Percentiles rank a stretch among this genome's conserved stretches.
Conservation (phyloP, 2,113 vertebrate species). For the Anhinga rufa region DNA sequence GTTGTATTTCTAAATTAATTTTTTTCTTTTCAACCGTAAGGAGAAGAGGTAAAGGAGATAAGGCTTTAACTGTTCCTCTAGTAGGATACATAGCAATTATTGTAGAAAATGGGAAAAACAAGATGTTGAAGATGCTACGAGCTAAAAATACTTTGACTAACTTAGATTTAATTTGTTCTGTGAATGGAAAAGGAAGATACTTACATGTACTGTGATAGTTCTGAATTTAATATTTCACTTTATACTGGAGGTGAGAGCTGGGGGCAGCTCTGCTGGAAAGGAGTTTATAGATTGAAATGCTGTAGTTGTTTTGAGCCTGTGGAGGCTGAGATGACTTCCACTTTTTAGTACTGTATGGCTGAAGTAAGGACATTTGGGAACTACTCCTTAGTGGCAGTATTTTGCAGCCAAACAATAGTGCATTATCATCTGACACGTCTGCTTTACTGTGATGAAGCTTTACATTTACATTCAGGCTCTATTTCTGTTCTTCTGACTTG, state of each 20-base stretch:
- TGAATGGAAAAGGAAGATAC: not conserved
- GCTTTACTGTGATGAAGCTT: not conserved
- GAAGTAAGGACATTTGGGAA: not conserved
- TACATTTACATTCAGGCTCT: not conserved
- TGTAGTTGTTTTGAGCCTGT: not conserved
- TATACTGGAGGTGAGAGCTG: not conserved
- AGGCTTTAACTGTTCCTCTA: not conserved
- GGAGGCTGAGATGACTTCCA: not conserved
- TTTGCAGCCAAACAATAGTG: not conserved
- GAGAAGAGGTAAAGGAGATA: not conserved
- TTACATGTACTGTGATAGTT: not conserved
- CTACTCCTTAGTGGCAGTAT: not conserved
- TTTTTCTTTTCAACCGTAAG: not conserved
- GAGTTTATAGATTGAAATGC: not conserved
- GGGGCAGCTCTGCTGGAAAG: not conserved
- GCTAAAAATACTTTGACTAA: not conserved
- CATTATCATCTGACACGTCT: not conserved
- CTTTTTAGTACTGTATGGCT: not conserved
- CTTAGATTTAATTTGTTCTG: constrained; percentile 9
- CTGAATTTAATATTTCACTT: not conserved
- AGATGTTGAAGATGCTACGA: not conserved
- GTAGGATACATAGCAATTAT: not conserved
- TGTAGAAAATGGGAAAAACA: not conserved
- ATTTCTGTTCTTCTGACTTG: not conserved
- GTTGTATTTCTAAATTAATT: not conserved